phyloP scores from a whole-genome alignment of 1,140 invertebrate genomes.

The Diuraphis noxia region DNA sequence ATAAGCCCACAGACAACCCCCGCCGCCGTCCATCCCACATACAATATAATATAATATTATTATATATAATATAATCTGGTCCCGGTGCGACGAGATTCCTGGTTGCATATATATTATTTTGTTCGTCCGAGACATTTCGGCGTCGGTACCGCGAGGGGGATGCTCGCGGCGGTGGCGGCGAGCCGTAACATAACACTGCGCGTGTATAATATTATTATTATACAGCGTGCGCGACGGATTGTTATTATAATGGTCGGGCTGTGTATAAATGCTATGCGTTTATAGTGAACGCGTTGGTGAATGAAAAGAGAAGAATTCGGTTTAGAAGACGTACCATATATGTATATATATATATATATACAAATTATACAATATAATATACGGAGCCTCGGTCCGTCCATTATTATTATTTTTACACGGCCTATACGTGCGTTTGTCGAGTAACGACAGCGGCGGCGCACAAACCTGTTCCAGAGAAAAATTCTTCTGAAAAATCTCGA shows the following conservation, averaged over 20 bases:
- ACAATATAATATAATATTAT: background rate
- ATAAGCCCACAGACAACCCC: background rate
- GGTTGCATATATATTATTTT: background rate
- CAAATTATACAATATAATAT: background rate
- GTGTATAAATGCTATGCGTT: background rate
- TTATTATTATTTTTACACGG: conserved; percentile 49
- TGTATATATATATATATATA: background rate
- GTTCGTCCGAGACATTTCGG: conserved; percentile 20
- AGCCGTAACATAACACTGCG: background rate
- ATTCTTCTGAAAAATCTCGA: conserved; percentile 51
- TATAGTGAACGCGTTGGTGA: conserved; percentile 20
- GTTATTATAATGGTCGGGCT: conserved; percentile 1
- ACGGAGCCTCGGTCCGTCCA: conserved; percentile 13
- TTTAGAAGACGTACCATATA: background rate
- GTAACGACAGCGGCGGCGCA: conserved; percentile 34
- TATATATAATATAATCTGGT: background rate
- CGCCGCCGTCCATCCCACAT: background rate
- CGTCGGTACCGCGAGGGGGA: background rate
- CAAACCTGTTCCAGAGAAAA: conserved; percentile 52
- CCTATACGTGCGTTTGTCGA: conserved; percentile 43
- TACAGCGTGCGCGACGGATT: conserved; percentile 1
- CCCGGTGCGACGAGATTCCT: background rate
- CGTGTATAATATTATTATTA: conserved; percentile 11
- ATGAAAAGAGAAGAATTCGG: conserved; percentile 38
- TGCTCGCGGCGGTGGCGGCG: background rate